These are phyloP conservation scores for Mythimna pallens DNA, from an alignment of 2,888 invertebrate species.

Conservation along the genomic window DNA sequence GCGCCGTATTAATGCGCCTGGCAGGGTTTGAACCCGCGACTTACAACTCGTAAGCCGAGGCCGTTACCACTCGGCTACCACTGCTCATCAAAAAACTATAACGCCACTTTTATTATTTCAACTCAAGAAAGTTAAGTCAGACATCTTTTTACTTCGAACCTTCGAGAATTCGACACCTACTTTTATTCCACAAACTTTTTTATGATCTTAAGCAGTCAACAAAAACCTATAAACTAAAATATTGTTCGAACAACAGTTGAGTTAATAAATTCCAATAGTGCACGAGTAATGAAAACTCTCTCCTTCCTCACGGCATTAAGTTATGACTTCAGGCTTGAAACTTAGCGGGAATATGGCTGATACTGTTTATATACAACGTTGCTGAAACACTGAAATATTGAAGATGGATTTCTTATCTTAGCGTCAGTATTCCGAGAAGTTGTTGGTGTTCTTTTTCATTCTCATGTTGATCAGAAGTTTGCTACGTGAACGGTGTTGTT, in stretches of 20 bases:
- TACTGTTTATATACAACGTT: conserved; percentile 21
- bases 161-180: neutral
- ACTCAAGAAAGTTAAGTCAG: neutral
- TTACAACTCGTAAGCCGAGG: no score
- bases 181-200: neutral
- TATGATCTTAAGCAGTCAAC: conserved; percentile 31
- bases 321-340: conserved; percentile 38
- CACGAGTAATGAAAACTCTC: conserved; percentile 52
- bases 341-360: conserved; percentile 33
- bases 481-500: conserved; percentile 23
- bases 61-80: no score
- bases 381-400: conserved; percentile 29
- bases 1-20: no score
- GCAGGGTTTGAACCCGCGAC: no score
- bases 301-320: conserved; percentile 34
- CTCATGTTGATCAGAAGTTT: conserved; percentile 28
- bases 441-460: conserved; percentile 19
- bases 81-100: no score
- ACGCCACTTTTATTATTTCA: no score
- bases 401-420: conserved; percentile 24
- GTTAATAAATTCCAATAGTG: conserved; percentile 58
- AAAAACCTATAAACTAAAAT: conserved; percentile 33
- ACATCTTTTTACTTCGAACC: neutral
- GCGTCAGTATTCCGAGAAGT: conserved; percentile 17
- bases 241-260: conserved; percentile 49